phyloP scores from a whole-genome alignment of 2,113 vertebrate species.

The Ornithorhynchus anatinus region DNA sequence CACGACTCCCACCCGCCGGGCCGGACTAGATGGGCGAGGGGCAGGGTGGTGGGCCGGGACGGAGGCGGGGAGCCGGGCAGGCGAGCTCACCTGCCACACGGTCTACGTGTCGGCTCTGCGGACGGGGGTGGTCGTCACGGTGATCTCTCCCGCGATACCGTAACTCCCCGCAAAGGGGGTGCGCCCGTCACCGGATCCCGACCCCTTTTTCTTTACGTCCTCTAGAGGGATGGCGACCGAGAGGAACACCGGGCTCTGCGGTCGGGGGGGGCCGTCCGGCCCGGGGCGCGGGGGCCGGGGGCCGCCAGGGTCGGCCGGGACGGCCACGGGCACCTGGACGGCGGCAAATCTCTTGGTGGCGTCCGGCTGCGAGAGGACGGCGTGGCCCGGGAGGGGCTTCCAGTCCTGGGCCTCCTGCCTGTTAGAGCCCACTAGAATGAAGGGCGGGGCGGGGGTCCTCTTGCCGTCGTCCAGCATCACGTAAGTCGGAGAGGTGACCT shows the following conservation, averaged over 20 bases:
- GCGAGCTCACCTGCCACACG: conserved; percentile 16
- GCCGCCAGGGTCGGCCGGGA: conserved; percentile 42
- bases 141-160: conserved; percentile 31
- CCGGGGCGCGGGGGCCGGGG: conserved; percentile 11
- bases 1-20: too few relatives aligned
- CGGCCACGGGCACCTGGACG: conserved; percentile 53
- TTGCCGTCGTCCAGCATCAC: conserved; percentile 49
- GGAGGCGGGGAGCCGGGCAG: too few relatives aligned
- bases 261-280: conserved; percentile 27
- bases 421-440: conserved; percentile 61
- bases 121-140: conserved; percentile 25
- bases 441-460: conserved; percentile 46
- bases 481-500: conserved; percentile 55
- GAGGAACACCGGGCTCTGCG: conserved; percentile 18
- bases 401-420: conserved; percentile 45
- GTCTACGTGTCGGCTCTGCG: conserved; percentile 30
- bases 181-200: conserved; percentile 44
- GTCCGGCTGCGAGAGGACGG: conserved; percentile 35
- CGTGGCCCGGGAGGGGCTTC: conserved; percentile 41
- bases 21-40: too few relatives aligned
- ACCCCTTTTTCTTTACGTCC: conserved; percentile 41
- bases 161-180: conserved; percentile 34
- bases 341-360: conserved; percentile 43
- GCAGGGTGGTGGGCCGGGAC: too few relatives aligned
- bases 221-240: conserved; percentile 60